Base-by-base conservation (phyloP, 2,888 invertebrate genomes). In the Cheilosia scutellata region DNA sequence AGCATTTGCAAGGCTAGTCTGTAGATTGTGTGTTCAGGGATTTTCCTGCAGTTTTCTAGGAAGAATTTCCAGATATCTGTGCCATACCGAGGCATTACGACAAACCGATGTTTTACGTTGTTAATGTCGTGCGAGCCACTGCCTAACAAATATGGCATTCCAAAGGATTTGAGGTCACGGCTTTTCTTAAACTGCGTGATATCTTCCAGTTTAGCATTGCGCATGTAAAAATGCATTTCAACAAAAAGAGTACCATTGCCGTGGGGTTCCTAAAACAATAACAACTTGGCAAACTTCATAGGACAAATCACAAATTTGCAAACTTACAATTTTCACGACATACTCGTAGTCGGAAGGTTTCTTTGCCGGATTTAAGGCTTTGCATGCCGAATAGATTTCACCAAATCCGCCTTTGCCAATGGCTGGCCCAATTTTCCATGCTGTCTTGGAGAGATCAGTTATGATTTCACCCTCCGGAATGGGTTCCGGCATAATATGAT, bases 401-500 rank as follows among this genome's bases (percentile, higher is more conserved):
- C 98, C 98, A 91, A 98, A 98, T 11, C 98, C 98, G 0, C 98
- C 98, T 75, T 95, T 94, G 0, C 98, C 98, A 82, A 98, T 97
- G 0, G 98, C 96, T 13, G 95, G 94, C 0, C 98, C 98, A 77
- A 98, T 94, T 87, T 95, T 95, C 98, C 98, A 99, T 90, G 95
- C 94, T 87, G 95, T 95, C 90, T 97, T 97, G 11, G 93, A 92
- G 40, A 96, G 91, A 92, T 98, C 98, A 47, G 94, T 94, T 47
- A 99, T 93, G 70, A 97, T 92, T 91, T 96, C 96, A 6, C 98
- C 98, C 55, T 90, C 90, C 25, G 89, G 87, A 7, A 92, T 88
- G 40, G 90, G 90, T 57, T 92, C 92, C 4, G 93, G 92, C 89
- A 90, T 91, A 16, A 88, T 89, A 84, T 93, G 92, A 16, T 90